These are phyloP conservation scores for Aphelenchoides besseyi DNA, from an alignment of 1,140 invertebrate species.

Conservation along the genomic window DNA sequence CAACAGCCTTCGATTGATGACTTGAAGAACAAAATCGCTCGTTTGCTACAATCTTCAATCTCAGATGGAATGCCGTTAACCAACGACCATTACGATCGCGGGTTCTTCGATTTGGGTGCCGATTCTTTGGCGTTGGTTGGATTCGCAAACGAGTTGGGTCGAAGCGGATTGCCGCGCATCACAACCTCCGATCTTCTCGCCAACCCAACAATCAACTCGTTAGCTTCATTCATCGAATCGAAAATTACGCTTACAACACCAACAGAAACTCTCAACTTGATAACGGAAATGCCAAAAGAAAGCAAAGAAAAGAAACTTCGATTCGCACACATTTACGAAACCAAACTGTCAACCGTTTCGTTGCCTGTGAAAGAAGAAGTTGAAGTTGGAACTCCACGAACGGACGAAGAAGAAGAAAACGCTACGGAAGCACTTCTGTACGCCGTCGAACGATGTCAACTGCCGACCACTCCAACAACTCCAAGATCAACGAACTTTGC, in stretches of 20 bases:
- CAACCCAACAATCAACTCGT: conserved; percentile 20
- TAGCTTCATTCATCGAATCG: conserved; percentile 27
- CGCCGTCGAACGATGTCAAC: not conserved
- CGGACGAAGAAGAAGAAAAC: not conserved
- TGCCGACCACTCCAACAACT: not conserved
- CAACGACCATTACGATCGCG: not conserved
- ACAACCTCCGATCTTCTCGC: conserved; percentile 32
- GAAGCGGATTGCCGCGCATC: conserved; percentile 22
- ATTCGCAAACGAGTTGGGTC: conserved; percentile 33
- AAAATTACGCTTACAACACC: not conserved
- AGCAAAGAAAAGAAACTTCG: not conserved
- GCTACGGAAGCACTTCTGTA: not conserved
- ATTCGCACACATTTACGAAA: not conserved
- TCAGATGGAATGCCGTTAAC: not conserved
- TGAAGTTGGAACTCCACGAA: not conserved
- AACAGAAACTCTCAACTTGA: not conserved
- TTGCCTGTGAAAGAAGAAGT: not conserved
- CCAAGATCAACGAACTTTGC: not conserved
- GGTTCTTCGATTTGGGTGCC: conserved; percentile 28
- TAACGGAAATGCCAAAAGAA: not conserved
- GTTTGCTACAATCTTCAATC: not conserved
- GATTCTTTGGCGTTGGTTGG: conserved; percentile 38
- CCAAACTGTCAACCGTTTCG: not conserved
- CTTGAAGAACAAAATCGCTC: not conserved
- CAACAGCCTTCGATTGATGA: not conserved